Conservation (phyloP, 2,113 vertebrate genomes). For the Percopsis transmontana region DNA sequence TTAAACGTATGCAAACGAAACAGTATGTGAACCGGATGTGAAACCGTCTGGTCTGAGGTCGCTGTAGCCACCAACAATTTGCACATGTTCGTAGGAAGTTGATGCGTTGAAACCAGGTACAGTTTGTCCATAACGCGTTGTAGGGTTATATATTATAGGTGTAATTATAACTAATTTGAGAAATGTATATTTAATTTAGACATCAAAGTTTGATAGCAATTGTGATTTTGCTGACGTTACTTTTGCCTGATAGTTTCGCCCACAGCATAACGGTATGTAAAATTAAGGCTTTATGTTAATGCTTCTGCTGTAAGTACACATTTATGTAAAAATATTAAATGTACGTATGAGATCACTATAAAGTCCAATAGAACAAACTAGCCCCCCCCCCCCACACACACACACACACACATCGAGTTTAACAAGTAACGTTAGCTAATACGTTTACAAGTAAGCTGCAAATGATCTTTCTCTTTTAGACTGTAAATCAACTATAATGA, state of each 20-base stretch:
- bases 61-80: neutral
- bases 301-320: too few relatives aligned
- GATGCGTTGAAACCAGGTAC: neutral
- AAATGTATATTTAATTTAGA: neutral
- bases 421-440: too few relatives aligned
- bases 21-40: constrained; percentile 41
- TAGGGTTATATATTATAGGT: neutral
- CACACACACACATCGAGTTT: too few relatives aligned
- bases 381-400: too few relatives aligned
- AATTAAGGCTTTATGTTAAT: too few relatives aligned
- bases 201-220: too few relatives aligned
- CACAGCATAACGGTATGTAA: neutral
- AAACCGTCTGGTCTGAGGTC: neutral
- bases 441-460: neutral
- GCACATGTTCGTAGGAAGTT: neutral
- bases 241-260: neutral
- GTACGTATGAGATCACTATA: too few relatives aligned
- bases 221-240: neutral
- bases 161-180: neutral
- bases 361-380: too few relatives aligned
- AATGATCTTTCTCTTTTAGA: neutral
- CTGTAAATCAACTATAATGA: constrained; percentile 76
- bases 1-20: neutral
- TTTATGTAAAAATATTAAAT: too few relatives aligned
- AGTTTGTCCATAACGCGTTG: constrained; percentile 5